A percentile compares a stretch with the other conserved stretches of the same genome.
phyloP scores from a whole-genome alignment of 2,113 vertebrate genomes.

The Peromyscus californicus region DNA sequence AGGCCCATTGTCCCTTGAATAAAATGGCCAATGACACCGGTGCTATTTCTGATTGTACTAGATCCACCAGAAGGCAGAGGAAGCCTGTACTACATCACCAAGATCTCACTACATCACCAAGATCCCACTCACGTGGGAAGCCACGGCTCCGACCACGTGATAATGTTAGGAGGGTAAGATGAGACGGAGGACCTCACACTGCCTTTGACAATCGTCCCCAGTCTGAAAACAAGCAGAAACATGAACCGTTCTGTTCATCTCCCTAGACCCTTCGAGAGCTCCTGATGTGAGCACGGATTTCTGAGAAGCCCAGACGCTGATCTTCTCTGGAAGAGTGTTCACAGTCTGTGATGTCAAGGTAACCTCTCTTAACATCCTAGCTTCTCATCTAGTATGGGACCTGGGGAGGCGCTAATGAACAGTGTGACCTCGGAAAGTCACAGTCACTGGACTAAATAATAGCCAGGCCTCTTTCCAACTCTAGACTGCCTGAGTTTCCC shows the following conservation, averaged over 20 bases:
- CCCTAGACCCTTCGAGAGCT: not conserved
- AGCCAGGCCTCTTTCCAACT: slow-evolving; percentile 10
- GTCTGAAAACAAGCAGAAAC: not conserved
- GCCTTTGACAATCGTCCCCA: not conserved
- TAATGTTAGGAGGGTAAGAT: not conserved
- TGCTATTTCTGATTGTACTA: not conserved
- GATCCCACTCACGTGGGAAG: not conserved
- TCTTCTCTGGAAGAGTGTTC: slow-evolving; percentile 14
- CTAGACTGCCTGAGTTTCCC: slow-evolving; percentile 11
- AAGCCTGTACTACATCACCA: not conserved
- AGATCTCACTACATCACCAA: too few relatives aligned
- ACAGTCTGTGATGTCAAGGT: not conserved
- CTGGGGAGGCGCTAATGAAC: slow-evolving; percentile 62
- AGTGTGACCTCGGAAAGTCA: slow-evolving; percentile 77
- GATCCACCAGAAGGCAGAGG: not conserved
- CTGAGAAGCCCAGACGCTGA: slow-evolving; percentile 34
- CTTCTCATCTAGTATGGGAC: not conserved
- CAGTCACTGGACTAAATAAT: slow-evolving; percentile 48
- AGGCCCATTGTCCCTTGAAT: not conserved
- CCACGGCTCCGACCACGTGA: not conserved
- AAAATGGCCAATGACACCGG: not conserved
- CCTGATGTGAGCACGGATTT: not conserved
- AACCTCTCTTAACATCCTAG: not conserved
- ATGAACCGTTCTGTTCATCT: not conserved
- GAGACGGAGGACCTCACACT: not conserved